A percentile compares a stretch with the other conserved stretches of the same genome.
Evolutionary conservation across 2,113 vertebrate genomes (phyloP).

Genomic region (Malurus alboscapulatus): DNA sequence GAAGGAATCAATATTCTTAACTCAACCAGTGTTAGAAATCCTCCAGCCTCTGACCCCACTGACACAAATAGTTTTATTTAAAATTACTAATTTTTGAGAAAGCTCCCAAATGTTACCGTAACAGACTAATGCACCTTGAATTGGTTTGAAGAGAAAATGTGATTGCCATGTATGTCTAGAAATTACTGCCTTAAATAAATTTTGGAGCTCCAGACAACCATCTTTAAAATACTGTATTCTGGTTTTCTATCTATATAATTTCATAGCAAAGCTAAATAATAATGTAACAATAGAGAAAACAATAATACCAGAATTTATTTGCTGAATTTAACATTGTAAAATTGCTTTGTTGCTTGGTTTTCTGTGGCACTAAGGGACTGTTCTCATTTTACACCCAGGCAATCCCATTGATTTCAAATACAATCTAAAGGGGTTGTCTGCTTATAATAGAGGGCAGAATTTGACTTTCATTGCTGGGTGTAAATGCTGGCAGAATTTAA

Average conservation of each 20-base stretch:
- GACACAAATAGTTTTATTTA: slow-evolving; percentile 26
- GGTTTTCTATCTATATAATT: neutral
- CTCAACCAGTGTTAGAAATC: neutral
- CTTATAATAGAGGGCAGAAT: slow-evolving; percentile 67
- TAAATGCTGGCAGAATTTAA: slow-evolving; percentile 51
- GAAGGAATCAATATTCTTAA: neutral
- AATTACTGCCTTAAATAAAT: slow-evolving; percentile 36
- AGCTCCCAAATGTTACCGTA: neutral
- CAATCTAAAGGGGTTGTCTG: slow-evolving; percentile 57
- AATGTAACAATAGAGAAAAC: slow-evolving; percentile 22
- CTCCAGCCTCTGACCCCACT: neutral
- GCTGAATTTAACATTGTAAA: slow-evolving; percentile 36
- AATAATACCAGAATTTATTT: slow-evolving; percentile 41
- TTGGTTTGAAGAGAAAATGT: slow-evolving; percentile 27
- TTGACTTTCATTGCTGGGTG: slow-evolving; percentile 58
- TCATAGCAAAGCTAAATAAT: slow-evolving; percentile 41
- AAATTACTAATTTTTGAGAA: slow-evolving; percentile 54
- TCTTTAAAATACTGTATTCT: slow-evolving; percentile 32
- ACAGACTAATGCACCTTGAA: slow-evolving; percentile 19
- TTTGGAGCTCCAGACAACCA: slow-evolving; percentile 8
- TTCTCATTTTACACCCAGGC: slow-evolving; percentile 58
- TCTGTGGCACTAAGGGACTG: slow-evolving; percentile 40
- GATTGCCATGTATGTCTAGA: slow-evolving; percentile 11
- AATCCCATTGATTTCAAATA: slow-evolving; percentile 63
- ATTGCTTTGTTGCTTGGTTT: slow-evolving; percentile 55